phyloP scores from a whole-genome alignment of 1,140 invertebrate genomes.

The Aphis gossypii region DNA sequence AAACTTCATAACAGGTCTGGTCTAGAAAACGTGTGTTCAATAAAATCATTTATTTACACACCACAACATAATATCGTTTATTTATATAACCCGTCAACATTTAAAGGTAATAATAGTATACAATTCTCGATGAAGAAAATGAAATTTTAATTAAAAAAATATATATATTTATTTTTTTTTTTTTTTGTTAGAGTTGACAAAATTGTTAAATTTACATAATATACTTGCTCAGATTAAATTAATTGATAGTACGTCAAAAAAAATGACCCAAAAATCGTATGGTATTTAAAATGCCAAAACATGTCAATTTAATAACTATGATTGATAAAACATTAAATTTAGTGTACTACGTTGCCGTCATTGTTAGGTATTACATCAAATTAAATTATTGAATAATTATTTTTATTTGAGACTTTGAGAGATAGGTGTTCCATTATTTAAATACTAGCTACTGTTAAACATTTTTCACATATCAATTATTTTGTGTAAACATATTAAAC shows the following conservation, averaged over 20 bases:
- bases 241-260: neutral
- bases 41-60: neutral
- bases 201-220: neutral
- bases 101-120: neutral
- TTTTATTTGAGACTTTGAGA: neutral
- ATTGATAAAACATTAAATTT: neutral
- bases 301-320: neutral
- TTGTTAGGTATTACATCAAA: neutral
- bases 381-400: constrained; percentile 11
- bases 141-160: neutral
- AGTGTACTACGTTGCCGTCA: neutral
- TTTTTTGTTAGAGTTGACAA: neutral
- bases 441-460: neutral
- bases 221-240: neutral
- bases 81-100: neutral
- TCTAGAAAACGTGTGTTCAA: neutral
- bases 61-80: neutral
- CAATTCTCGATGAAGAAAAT: neutral
- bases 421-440: neutral
- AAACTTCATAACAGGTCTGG: neutral
- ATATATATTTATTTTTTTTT: neutral
- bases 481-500: neutral
- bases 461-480: neutral
- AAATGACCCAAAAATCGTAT: neutral
- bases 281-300: neutral